Base-by-base conservation (phyloP, 2,888 invertebrate species). In the Invenusta paracnida region DNA sequence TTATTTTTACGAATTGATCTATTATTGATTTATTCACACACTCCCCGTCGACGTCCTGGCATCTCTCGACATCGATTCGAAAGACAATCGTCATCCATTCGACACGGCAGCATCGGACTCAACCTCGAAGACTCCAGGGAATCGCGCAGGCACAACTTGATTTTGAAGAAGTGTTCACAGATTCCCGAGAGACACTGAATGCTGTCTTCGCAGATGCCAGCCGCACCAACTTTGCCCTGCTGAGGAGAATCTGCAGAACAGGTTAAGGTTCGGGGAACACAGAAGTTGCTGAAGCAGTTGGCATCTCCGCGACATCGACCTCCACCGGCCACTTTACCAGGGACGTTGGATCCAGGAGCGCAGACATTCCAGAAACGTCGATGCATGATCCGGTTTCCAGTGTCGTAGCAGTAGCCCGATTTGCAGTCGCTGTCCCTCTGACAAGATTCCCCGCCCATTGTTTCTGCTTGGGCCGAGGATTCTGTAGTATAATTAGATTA, bases 251-350 rank as follows among this genome's bases (percentile, higher is more conserved):
- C 73, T n/a, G 73, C 17, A 2, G 73, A 73, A 73, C 73, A 73
- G 27, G 25, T 73, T 25, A 2, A 5, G 27, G 2, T n/a, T 23
- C 73, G 73, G 25, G 73, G 73, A 73, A 73, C 73, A 73, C 73
- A 73, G 25, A 23, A 73, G 27, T 73, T 73, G 73, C 27, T 73
- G 73, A 13, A 73, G 23, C 73, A 73, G 25, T 73, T 23, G 2
- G 11, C 27, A 23, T 73, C 25, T 2, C 11, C 27, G 2, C 73
- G 17, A 73, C 73, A 73, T 2, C 23, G 5, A 13, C 73, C 73
- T 73, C 73, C 73, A 73, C 73, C 73, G 25, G 23, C 73, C 2
- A 73, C 73, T 23, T 73, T 73, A 73, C 73, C 73, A 25, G 73
- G 11, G 23, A 25, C 73, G 5, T 5, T 13, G 2, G 73, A 73